Evolutionary conservation across 2,888 invertebrate genomes (phyloP), one percentile per base, ranked within the genome.

Genomic region (Xestia sexstrigata): DNA sequence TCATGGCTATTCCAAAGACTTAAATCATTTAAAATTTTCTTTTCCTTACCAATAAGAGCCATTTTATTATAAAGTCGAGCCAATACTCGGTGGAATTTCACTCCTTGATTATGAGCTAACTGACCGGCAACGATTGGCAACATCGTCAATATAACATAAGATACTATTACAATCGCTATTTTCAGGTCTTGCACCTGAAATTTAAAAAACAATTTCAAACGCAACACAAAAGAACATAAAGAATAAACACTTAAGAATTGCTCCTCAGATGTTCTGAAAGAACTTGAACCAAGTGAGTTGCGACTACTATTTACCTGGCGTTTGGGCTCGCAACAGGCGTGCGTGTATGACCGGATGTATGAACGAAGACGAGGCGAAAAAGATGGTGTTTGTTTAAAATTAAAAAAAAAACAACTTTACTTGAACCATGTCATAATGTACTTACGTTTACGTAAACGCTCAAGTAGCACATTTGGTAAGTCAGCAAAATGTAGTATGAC

Each of bases 121-220:
- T 76, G 76, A 49, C 75, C 75, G 60, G 66, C 76, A 30, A 76
- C 23, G 6, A 76, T 74, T 15, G 75, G 75, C 30, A 77, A 42
- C 30, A 45, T 60, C 9, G 49, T 42, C 15, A 67, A 15, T 17
- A 49, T 30, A 8, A 30, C n/a, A n/a, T 77, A 67, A 35, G 13
- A 6, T 52, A 35, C 20, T 45, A 77, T 35, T n/a, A 62, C 20
- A 15, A 77, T 42, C 0, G 66, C 13, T 30, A 75, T 42, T 39
- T 60, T 75, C 20, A 6, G 17, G n/a, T 76, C 55, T n/a, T 47
- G 20, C 1, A 7, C 42, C 76, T 74, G 52, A 6, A 65, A 60
- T 60, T 30, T 20, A 8, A 42, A 63, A 42, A 42, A 42, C 15
- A 42, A 1, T n/a, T 11, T 65, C 2, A 39, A 13, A 13, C 23